Evolutionary conservation across 2,113 vertebrate species (phyloP).

Genomic region (Ariopsis seemanni): DNA sequence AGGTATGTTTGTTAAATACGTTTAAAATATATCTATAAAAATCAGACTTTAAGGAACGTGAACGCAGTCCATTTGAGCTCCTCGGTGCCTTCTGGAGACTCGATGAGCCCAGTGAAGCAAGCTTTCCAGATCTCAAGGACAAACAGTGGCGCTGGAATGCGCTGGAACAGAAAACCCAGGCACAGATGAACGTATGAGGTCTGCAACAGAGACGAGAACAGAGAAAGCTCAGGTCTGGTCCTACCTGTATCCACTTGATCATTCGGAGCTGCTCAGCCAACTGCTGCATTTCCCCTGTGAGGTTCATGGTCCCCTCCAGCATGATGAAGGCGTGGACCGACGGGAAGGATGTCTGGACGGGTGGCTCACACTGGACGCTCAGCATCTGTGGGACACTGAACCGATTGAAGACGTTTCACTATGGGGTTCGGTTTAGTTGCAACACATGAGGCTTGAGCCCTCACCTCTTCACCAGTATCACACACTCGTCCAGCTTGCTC

Average conservation of each 20-base stretch:
- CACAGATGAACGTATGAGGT: not conserved
- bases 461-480: constrained; percentile 88
- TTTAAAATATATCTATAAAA: not conserved
- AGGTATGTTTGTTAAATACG: not conserved
- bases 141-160: constrained; percentile 86
- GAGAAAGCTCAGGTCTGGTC: not conserved
- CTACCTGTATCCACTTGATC: constrained; percentile 98
- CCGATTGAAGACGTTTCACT: not conserved
- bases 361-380: constrained; percentile 77
- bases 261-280: constrained; percentile 97
- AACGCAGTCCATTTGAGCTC: constrained; percentile 99
- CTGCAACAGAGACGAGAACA: not conserved
- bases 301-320: constrained; percentile 97
- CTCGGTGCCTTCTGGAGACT: constrained; percentile 94
- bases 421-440: not conserved
- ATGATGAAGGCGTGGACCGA: constrained; percentile 91
- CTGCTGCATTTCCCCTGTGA: constrained; percentile 90
- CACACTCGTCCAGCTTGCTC: constrained; percentile 81
- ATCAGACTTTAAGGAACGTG: constrained; percentile 90
- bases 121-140: constrained; percentile 98
- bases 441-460: not conserved
- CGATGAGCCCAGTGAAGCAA: constrained; percentile 95
- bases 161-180: constrained; percentile 63
- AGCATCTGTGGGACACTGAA: constrained; percentile 89
- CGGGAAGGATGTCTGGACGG: constrained; percentile 83